phyloP scores from a whole-genome alignment of 2,113 vertebrate genomes.

The Rafetus swinhoei region DNA sequence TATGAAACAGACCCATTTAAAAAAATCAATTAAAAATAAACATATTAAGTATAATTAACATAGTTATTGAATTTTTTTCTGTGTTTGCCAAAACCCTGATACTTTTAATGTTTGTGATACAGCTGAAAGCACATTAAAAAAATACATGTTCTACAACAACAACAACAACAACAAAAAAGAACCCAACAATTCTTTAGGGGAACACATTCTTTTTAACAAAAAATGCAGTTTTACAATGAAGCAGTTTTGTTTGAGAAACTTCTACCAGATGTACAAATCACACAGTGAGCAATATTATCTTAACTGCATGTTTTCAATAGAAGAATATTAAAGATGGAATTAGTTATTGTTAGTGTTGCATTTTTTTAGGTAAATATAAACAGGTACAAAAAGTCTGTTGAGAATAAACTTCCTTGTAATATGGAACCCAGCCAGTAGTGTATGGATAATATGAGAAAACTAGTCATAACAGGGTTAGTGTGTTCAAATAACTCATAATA shows the following conservation, averaged over 20 bases:
- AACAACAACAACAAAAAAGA: too few relatives aligned
- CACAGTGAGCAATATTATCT: not conserved
- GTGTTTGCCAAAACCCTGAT: not conserved
- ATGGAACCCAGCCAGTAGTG: not conserved
- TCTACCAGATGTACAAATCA: not conserved
- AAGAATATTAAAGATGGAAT: not conserved
- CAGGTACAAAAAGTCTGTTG: not conserved
- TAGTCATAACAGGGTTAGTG: not conserved
- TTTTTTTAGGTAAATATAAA: not conserved
- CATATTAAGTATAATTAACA: not conserved
- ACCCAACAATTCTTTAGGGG: not conserved
- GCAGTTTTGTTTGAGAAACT: rapidly evolving
- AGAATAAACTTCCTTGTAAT: not conserved
- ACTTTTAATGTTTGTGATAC: not conserved
- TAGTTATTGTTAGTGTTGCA: not conserved
- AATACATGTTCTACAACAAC: not conserved
- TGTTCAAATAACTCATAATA: not conserved
- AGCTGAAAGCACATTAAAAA: not conserved
- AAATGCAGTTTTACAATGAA: not conserved
- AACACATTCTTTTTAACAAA: not conserved
- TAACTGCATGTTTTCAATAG: not conserved
- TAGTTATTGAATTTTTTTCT: not conserved
- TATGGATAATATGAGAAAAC: not conserved
- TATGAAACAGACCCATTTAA: not conserved
- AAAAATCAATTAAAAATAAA: not conserved